Base-by-base conservation (phyloP, 92 coral and sea anemone species). In the Phymanthus crucifer region DNA sequence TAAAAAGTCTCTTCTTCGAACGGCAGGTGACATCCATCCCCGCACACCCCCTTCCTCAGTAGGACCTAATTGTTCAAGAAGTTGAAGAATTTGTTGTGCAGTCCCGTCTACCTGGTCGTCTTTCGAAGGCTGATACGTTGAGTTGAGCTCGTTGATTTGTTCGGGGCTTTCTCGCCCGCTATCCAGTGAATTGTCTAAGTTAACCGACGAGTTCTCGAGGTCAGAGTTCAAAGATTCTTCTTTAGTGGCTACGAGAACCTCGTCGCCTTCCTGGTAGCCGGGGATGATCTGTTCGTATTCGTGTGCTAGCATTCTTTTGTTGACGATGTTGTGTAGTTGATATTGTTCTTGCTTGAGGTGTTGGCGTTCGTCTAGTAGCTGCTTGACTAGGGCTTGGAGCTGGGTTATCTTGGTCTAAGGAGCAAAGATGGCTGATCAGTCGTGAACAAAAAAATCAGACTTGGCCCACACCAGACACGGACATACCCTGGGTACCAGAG, bases 41-140 rank as follows among this genome's bases (percentile, higher is more conserved):
- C 72, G 75, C 54, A 29, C 72, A 52, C 84, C 70, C 17, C 92
- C 98, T 74, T 91, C 92, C 83, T 84, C 92, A 33, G 95, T 83
- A 70, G 91, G 97, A 43, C 91, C 90, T 76, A 95, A 85, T 78
- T 90, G 99, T 84, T 93, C 93, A 21, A 95, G 90, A 34, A 95
- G 82, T 66, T 95, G 97, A 65, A 95, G 81, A 78, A 95, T 90
- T 50, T 95, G 97, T 72, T 85, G 95, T 67, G 95, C 89, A 2
- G 95, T 93, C 66, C 97, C 97, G 79, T 95, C 99, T 52, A 87
- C 83, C 71, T 74, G 84, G 48, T 83, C 87, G 32, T 74, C 77
- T 16, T 56, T 45, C 48, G 75, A 33, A 19, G 84, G 23, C 72
- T 86, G 80, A 12, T 71, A 75, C 0, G 40, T 27, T 17, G 61